Conservation (phyloP, 1,140 invertebrate species). For the Luehdorfia chinensis region DNA sequence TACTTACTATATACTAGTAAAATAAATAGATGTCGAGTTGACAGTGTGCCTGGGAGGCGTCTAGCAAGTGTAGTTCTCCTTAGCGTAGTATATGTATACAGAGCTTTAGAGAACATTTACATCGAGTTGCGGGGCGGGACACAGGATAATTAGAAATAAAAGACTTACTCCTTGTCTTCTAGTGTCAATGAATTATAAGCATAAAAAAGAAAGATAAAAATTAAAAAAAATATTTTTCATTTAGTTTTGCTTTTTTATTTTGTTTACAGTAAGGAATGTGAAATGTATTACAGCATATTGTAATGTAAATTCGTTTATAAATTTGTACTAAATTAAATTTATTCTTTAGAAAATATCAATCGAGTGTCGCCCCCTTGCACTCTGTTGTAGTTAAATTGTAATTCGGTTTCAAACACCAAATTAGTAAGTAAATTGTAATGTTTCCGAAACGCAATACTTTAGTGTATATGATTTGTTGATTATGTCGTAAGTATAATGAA, state of each 20-base stretch:
- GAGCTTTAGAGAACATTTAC: conserved; percentile 53
- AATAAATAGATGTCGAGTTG: conserved; percentile 44
- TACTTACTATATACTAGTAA: conserved; percentile 20
- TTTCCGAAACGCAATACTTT: conserved; percentile 61
- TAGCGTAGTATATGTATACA: conserved; percentile 51
- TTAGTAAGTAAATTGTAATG: conserved; percentile 50
- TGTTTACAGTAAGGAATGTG: too few species aligned
- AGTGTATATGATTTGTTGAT: conserved; percentile 68
- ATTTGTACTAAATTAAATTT: conserved; percentile 12
- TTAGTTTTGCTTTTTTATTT: too few species aligned
- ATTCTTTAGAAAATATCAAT: too few species aligned
- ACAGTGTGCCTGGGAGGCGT: conserved; percentile 43
- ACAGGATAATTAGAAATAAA: conserved; percentile 15
- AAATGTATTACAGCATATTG: too few species aligned
- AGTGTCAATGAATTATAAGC: too few species aligned
- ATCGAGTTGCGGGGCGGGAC: conserved; percentile 29
- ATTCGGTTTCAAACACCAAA: conserved; percentile 68
- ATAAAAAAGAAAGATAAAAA: too few species aligned
- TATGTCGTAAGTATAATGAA: conserved; percentile 42
- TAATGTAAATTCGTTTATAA: conserved; percentile 1
- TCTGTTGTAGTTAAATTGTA: conserved; percentile 40
- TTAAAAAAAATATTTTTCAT: not conserved
- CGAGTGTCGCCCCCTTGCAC: conserved; percentile 29
- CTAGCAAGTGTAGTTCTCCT: conserved; percentile 49
- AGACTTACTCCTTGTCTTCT: too few species aligned